phyloP scores from a whole-genome alignment of 2,888 invertebrate genomes.

The Calameuta pallipes region DNA sequence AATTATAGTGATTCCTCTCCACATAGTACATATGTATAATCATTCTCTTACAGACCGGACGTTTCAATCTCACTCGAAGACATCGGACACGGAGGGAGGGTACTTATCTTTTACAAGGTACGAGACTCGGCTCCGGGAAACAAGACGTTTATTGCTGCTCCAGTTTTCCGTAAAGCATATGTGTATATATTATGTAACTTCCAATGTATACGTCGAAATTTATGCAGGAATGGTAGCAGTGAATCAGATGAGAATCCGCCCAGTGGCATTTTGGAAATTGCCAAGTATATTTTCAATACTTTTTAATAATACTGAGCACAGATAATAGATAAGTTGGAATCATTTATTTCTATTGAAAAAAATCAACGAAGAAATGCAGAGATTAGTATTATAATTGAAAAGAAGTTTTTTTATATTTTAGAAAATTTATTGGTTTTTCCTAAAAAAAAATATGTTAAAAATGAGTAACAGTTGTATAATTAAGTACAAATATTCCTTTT shows the following conservation, averaged over 20 bases:
- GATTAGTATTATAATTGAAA: neutral
- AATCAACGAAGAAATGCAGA: neutral
- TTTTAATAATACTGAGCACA: neutral
- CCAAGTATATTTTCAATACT: neutral
- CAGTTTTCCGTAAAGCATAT: neutral
- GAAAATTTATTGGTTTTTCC: neutral
- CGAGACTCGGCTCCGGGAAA: neutral
- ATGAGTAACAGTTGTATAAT: neutral
- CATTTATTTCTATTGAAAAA: neutral
- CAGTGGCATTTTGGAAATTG: neutral
- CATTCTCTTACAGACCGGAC: neutral
- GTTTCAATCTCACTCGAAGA: neutral
- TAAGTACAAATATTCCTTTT: neutral
- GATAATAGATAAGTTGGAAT: neutral
- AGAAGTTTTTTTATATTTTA: neutral
- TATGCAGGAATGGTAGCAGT: neutral
- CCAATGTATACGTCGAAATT: neutral
- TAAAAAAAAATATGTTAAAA: neutral
- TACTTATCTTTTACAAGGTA: neutral
- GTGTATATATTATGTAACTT: neutral
- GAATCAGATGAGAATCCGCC: neutral
- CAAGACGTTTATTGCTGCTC: neutral
- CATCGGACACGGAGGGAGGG: neutral
- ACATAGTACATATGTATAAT: neutral
- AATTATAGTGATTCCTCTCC: neutral